Base-by-base conservation (phyloP, 2,888 invertebrate species). In the Ornithoptera alexandrae region DNA sequence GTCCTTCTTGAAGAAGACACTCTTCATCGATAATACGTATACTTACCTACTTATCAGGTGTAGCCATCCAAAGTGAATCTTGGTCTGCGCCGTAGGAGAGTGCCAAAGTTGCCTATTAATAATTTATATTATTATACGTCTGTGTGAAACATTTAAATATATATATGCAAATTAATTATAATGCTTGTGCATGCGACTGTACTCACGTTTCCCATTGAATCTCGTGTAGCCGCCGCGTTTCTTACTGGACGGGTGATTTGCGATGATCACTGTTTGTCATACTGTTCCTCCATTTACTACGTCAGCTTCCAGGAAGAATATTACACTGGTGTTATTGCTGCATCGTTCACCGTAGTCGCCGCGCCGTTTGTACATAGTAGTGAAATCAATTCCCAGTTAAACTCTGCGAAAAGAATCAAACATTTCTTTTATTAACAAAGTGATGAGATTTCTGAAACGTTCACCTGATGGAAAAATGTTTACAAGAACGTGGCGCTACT, bases 161-260 rank as follows among this genome's bases (percentile, higher is more conserved):
- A 30, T 24, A 24, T 30, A 30, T 30, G 8, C 17, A 50, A 30
- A 59, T 57, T 42, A 62, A 17, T 63, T 10, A 8, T 24, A 58
- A 12, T 7, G 62, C 2, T 65, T 65, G 36, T 81, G 65, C 67
- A 17, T 66, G 15, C 72, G 78, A 83, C 75, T 82, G 86, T 90
- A 90, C 88, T 88, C 90, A 91, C 90, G 90, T 88, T 89, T 90
- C 86, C 83, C 85, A 91, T 90, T 84, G 90, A 84, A 83, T 84
- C 83, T 83, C 83, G 81, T 85, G 79, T 79, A 84, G 84, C 83
- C 82, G 79, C 81, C 78, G 82, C 81, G 81, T 83, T 85, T 84
- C 84, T 81, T 81, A 78, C 80, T 79, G 79, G 75, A 79, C 79
- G 81, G 79, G 84, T 85, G 86, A 88, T 84, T 86, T 85, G 85